Evolutionary conservation across 2,113 vertebrate genomes (phyloP).

Genomic region (Odontesthes bonariensis): DNA sequence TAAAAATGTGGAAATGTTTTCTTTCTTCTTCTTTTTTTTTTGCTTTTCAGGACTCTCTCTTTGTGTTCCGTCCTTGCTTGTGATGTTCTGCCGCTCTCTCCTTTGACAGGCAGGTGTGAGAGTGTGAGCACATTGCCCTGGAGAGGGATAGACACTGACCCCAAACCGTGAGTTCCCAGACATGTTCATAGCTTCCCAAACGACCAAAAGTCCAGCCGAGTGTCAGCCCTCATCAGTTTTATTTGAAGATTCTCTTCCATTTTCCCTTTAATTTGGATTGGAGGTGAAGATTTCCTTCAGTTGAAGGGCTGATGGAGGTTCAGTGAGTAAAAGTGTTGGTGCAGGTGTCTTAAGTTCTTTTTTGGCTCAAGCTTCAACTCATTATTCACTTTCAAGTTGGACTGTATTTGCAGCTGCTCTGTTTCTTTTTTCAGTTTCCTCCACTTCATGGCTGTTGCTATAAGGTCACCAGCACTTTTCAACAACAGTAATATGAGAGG

Average conservation of each 20-base stretch:
- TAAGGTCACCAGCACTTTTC: slow-evolving; percentile 47
- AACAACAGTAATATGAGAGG: slow-evolving; percentile 9
- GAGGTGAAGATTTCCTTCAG: slow-evolving; percentile 24
- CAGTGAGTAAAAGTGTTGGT: slow-evolving; percentile 7
- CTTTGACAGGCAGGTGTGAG: slow-evolving; percentile 85
- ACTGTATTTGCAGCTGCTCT: slow-evolving; percentile 1
- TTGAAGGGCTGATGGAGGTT: slow-evolving; percentile 27
- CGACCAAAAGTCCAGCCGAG: slow-evolving; percentile 37
- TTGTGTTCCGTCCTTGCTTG: background rate
- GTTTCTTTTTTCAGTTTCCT: background rate
- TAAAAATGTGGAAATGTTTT: slow-evolving; percentile 28
- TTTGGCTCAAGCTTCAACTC: slow-evolving; percentile 48
- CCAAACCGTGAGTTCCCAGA: slow-evolving; percentile 78
- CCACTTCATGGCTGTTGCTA: background rate
- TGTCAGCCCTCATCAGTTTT: slow-evolving; percentile 67
- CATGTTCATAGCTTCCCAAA: slow-evolving; percentile 45
- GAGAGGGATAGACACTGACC: slow-evolving; percentile 78
- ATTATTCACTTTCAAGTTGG: slow-evolving; percentile 25
- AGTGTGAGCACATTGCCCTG: slow-evolving; percentile 81
- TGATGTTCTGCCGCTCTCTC: slow-evolving; percentile 59
- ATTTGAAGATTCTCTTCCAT: slow-evolving; percentile 53
- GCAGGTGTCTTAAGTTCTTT: slow-evolving; percentile 48
- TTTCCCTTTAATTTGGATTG: slow-evolving; percentile 65
- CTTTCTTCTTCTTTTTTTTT: background rate
- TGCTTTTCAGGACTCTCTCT: slow-evolving; percentile 5